Conservation (phyloP, 2,888 invertebrate species). For the Athrips mouffetella region DNA sequence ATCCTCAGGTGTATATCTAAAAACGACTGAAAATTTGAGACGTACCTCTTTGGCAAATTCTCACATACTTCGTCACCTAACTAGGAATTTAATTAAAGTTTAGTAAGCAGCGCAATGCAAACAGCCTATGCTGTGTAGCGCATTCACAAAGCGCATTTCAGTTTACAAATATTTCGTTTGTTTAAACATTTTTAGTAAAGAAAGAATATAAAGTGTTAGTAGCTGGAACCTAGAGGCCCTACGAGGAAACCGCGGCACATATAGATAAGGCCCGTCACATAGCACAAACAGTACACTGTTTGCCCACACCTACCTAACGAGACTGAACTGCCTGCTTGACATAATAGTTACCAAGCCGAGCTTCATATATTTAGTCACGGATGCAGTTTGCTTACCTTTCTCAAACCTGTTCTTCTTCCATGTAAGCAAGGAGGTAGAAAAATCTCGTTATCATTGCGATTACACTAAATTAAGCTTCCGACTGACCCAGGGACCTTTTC, state of each 20-base stretch:
- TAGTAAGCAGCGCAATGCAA: constrained; percentile 36
- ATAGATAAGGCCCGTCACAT: constrained; percentile 60
- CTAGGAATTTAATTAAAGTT: constrained; percentile 44
- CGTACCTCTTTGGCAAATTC: constrained; percentile 31
- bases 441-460: neutral
- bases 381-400: constrained; percentile 18
- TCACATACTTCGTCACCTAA: constrained; percentile 34
- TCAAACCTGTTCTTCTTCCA: constrained; percentile 19
- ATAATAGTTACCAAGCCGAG: constrained; percentile 18
- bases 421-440: constrained; percentile 2
- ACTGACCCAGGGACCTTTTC: constrained; percentile 2
- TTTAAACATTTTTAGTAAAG: neutral
- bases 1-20: too few relatives aligned
- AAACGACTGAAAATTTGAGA: too few relatives aligned
- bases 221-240: constrained; percentile 32
- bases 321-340: constrained; percentile 19
- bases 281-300: constrained; percentile 46
- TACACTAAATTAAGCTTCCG: constrained; percentile 1
- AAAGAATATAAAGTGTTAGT: neutral
- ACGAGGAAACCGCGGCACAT: constrained; percentile 67
- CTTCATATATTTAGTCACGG: constrained; percentile 18
- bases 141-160: constrained; percentile 34
- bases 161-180: constrained; percentile 14
- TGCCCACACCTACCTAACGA: constrained; percentile 28
- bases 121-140: constrained; percentile 28